phyloP scores from a whole-genome alignment of 2,113 vertebrate genomes.

The Pundamilia nyererei region DNA sequence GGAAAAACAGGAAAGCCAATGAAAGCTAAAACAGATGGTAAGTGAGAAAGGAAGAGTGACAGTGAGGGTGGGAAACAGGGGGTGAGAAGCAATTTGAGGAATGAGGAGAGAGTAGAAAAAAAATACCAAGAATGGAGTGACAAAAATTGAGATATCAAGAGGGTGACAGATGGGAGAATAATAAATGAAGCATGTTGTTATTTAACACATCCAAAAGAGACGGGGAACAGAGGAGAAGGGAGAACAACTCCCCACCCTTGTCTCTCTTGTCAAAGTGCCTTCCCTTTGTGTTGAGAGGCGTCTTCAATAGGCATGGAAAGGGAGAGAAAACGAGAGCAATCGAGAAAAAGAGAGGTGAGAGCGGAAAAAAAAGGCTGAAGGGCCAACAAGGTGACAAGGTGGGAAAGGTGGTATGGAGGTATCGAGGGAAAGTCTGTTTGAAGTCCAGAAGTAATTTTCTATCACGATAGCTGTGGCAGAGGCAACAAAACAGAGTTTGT shows the following conservation, averaged over 20 bases:
- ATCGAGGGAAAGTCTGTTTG: slow-evolving; percentile 37
- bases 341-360: neutral
- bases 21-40: slow-evolving; percentile 40
- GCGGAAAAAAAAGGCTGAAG: neutral
- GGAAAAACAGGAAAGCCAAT: slow-evolving; percentile 21
- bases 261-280: slow-evolving; percentile 30
- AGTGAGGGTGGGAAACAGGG: slow-evolving; percentile 28
- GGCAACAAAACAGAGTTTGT: slow-evolving; percentile 13
- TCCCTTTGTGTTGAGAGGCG: slow-evolving; percentile 17
- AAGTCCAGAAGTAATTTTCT: slow-evolving; percentile 56
- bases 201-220: slow-evolving; percentile 47
- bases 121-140: neutral
- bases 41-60: slow-evolving; percentile 27
- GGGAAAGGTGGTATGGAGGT: slow-evolving; percentile 9
- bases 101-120: neutral
- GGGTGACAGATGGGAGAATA: slow-evolving; percentile 52
- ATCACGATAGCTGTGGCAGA: slow-evolving; percentile 14
- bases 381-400: slow-evolving; percentile 34
- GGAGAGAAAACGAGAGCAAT: neutral
- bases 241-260: slow-evolving; percentile 14
- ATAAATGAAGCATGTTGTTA: slow-evolving; percentile 69
- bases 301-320: neutral
- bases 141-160: slow-evolving; percentile 29
- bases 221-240: neutral
- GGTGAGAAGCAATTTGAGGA: slow-evolving; percentile 31